A percentile compares a stretch with the other conserved stretches of the same genome.
These are phyloP conservation scores for Limnothrissa miodon DNA, from an alignment of 2,113 vertebrate genomes.

Conservation along the genomic window DNA sequence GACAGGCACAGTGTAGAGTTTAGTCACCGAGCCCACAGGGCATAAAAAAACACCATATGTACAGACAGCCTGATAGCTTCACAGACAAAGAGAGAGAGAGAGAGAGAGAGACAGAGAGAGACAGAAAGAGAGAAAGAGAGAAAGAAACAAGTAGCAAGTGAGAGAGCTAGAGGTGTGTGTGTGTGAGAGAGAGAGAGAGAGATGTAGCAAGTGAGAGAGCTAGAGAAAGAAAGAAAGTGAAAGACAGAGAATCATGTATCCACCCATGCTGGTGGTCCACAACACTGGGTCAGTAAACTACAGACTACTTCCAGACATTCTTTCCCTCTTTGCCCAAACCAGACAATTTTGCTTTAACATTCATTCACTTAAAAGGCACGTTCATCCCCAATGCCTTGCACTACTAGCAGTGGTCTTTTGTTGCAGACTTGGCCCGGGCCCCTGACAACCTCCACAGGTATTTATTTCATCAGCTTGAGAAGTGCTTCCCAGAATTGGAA, in stretches of 20 bases:
- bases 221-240: neutral
- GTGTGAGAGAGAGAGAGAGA: neutral
- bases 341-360: neutral
- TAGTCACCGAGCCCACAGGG: neutral
- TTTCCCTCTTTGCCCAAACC: neutral
- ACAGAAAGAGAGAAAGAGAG: neutral
- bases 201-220: neutral
- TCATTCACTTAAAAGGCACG: neutral
- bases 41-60: neutral
- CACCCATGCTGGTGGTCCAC: neutral
- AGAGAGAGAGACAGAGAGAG: neutral
- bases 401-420: neutral
- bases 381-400: neutral
- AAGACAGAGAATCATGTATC: neutral
- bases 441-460: neutral
- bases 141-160: neutral
- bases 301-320: neutral
- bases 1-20: neutral
- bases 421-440: neutral
- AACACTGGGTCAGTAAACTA: neutral
- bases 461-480: neutral
- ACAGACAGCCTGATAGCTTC: neutral
- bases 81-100: neutral
- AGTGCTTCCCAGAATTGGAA: neutral
- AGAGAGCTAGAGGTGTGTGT: too few species aligned